phyloP scores from a whole-genome alignment of 2,113 vertebrate genomes.

The Formicarius rufipectus region DNA sequence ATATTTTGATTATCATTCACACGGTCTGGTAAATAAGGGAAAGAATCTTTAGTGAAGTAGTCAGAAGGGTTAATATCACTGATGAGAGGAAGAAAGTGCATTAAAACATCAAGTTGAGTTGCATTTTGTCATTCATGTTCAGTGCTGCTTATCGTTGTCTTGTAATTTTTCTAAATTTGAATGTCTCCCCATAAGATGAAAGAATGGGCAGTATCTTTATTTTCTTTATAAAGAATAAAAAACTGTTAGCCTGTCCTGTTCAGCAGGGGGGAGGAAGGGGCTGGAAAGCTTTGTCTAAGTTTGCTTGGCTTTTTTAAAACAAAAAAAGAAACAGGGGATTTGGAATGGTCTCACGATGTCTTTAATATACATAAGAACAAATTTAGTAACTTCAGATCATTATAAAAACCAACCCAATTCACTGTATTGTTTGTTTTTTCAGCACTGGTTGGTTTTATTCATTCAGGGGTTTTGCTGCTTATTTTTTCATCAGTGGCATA shows the following conservation, averaged over 20 bases:
- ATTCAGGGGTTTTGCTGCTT: neutral
- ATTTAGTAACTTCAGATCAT: neutral
- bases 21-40: neutral
- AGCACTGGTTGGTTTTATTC: neutral
- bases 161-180: slow-evolving; percentile 40
- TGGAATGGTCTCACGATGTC: neutral
- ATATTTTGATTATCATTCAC: neutral
- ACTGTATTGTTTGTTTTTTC: neutral
- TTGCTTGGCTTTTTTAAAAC: slow-evolving; percentile 16
- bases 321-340: neutral
- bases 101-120: slow-evolving; percentile 48
- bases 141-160: slow-evolving; percentile 27
- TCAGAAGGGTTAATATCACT: slow-evolving; percentile 32
- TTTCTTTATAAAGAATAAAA: neutral
- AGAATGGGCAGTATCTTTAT: neutral
- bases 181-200: slow-evolving; percentile 5
- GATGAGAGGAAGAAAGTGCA: slow-evolving; percentile 7
- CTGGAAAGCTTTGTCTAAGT: neutral
- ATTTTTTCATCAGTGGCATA: neutral
- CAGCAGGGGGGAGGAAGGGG: neutral
- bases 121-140: slow-evolving; percentile 30
- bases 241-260: neutral
- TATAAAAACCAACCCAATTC: neutral
- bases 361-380: neutral
- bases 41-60: neutral